These are phyloP conservation scores for Pardosa pseudoannulata DNA, from an alignment of 2,888 invertebrate genomes.

Conservation along the genomic window DNA sequence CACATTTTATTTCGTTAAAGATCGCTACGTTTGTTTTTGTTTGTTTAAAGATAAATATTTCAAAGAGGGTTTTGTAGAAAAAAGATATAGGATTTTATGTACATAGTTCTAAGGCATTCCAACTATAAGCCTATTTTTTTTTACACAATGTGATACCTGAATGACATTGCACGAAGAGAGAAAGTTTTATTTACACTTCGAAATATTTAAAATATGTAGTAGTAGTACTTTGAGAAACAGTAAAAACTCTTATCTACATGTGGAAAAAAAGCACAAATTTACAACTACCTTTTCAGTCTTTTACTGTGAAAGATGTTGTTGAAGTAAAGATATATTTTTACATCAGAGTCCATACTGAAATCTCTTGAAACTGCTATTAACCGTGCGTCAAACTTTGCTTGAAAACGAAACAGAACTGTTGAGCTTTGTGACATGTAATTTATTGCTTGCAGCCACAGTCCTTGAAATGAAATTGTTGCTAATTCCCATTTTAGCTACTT, in stretches of 20 bases:
- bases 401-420: too few species aligned
- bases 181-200: not conserved
- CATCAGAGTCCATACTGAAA: not conserved
- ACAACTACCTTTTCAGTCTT: slow-evolving; percentile 5
- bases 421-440: too few species aligned
- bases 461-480: too few species aligned
- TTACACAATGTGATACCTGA: not conserved
- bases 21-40: not conserved
- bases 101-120: slow-evolving; percentile 9
- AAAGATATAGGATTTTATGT: not conserved
- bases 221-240: not conserved
- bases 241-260: slow-evolving; percentile 2
- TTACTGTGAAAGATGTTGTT: not conserved
- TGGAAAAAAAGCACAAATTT: not conserved
- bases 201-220: not conserved
- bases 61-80: not conserved
- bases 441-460: too few species aligned
- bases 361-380: not conserved
- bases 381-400: too few species aligned
- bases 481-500: too few species aligned
- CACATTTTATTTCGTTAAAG: not conserved
- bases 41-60: too few species aligned
- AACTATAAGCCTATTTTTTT: not conserved
- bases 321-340: not conserved
- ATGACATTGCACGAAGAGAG: too few species aligned